Evolutionary conservation across 2,113 vertebrate species (phyloP), one percentile per base, ranked within the genome.

Genomic region (Rhinopomastus cyanomelas): DNA sequence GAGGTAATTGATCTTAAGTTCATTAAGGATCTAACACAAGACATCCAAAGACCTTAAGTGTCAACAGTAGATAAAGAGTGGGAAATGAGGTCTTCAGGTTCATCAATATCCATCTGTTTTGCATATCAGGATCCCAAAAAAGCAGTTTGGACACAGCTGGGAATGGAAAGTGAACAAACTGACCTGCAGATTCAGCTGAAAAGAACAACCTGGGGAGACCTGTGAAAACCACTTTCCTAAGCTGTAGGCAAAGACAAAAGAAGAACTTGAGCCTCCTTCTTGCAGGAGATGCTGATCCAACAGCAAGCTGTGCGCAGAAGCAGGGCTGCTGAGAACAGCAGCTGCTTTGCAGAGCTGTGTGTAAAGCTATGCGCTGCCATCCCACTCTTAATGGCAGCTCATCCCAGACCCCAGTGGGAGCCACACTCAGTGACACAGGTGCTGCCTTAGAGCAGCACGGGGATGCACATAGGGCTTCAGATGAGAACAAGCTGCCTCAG

Each of bases 401-500:
- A 39, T 67, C 53, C 81, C 78, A 59, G 29, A 51, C 15, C 48
- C 39, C 3, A 1, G 17, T 0, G 13, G 26, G 22, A 81, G 1
- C 52, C 55, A 15, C 46, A 37, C 61, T 67, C 0, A 0, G n/a
- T 44, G 42, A 46, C 88, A 75, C 72, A 68, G 55, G 64, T 20
- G 37, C 72, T 67, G 60, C 65, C 55, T 80, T 34, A 3, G 68
- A 71, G 52, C 57, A 90, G 79, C 60, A 65, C 3, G 30, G 32
- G 12, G n/a, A 29, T 15, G 16, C 16, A 21, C n/a, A 4, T 12
- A 56, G 51, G 4, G 8, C 69, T 87, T 66, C 80, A 67, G 46
- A 75, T 62, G 17, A 39, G 88, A 90, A 66, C 80, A 75, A 75
- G 49, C 78, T 80, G 93, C 71, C 68, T 88, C 79, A 52, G 36